Percentiles rank a stretch among this genome's conserved stretches.
Conservation (phyloP, 2,797 vertebrate genomes). For the Syncerus caffer region DNA sequence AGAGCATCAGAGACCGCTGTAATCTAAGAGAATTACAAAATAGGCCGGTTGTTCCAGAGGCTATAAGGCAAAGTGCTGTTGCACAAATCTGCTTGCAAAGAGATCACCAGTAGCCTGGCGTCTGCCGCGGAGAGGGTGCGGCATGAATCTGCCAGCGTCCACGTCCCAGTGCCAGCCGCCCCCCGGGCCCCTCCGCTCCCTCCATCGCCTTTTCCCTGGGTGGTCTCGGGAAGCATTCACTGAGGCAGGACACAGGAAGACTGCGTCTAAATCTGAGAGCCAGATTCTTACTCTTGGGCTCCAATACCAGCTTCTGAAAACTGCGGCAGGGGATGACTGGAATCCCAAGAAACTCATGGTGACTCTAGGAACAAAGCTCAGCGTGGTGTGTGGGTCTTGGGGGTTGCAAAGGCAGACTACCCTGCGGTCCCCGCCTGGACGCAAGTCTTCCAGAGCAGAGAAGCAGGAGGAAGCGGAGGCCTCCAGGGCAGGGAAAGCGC, state of each 20-base stretch:
- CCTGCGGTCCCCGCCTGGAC: rapidly evolving
- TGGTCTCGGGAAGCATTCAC: rapidly evolving
- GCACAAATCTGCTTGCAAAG: neutral
- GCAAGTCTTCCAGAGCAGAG: neutral
- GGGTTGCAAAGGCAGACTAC: rapidly evolving
- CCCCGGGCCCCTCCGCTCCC: rapidly evolving
- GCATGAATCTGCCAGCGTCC: rapidly evolving
- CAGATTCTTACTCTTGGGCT: rapidly evolving
- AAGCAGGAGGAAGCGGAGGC: neutral
- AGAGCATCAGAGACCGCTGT: neutral
- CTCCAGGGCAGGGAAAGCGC: too few species aligned
- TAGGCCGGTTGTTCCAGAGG: rapidly evolving
- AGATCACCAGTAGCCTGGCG: rapidly evolving
- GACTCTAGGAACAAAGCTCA: neutral
- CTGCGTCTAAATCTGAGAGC: rapidly evolving
- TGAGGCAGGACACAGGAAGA: rapidly evolving
- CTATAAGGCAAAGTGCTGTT: neutral
- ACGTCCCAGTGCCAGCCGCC: rapidly evolving
- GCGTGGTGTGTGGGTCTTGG: rapidly evolving
- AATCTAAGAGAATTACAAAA: too few species aligned
- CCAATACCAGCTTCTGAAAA: neutral
- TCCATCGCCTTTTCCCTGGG: rapidly evolving
- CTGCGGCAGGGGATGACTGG: rapidly evolving
- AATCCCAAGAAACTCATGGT: neutral
- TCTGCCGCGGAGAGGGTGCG: rapidly evolving